Evolutionary conservation across 2,797 vertebrate genomes (phyloP).

Genomic region (Amblyraja radiata): DNA sequence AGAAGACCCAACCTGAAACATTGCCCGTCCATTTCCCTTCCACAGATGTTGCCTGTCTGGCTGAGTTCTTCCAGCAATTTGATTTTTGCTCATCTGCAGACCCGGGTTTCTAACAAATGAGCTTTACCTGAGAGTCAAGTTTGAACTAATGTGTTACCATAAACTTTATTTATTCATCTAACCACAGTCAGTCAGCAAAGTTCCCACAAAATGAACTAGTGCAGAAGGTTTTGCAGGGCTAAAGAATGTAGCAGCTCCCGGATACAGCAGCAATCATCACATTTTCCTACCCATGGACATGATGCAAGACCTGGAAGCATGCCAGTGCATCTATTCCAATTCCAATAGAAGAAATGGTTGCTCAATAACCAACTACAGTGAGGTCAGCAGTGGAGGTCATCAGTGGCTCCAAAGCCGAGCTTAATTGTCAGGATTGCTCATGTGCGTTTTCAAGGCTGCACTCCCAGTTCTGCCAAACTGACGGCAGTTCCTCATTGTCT

Average conservation of each 20-base stretch:
- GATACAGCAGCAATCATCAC: not conserved
- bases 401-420: not conserved
- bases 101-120: too few species aligned
- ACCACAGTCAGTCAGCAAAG: not conserved
- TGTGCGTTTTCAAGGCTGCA: not conserved
- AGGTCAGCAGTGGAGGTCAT: not conserved
- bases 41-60: too few species aligned
- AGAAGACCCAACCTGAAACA: too few species aligned
- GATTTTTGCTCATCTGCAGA: too few species aligned
- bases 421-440: not conserved
- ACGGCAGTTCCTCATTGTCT: not conserved
- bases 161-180: not conserved
- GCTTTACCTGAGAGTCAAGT: too few species aligned
- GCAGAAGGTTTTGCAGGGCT: not conserved
- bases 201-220: not conserved
- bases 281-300: not conserved
- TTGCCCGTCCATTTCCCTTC: too few species aligned
- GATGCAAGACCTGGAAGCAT: not conserved
- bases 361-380: not conserved
- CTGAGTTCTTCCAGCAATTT: too few species aligned
- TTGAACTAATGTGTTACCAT: too few species aligned
- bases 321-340: not conserved
- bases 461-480: not conserved
- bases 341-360: not conserved
- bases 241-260: not conserved